A percentile compares a stretch with the other conserved stretches of the same genome.
Evolutionary conservation across 2,888 invertebrate species (phyloP).

Genomic region (Criorhina ranunculi): DNA sequence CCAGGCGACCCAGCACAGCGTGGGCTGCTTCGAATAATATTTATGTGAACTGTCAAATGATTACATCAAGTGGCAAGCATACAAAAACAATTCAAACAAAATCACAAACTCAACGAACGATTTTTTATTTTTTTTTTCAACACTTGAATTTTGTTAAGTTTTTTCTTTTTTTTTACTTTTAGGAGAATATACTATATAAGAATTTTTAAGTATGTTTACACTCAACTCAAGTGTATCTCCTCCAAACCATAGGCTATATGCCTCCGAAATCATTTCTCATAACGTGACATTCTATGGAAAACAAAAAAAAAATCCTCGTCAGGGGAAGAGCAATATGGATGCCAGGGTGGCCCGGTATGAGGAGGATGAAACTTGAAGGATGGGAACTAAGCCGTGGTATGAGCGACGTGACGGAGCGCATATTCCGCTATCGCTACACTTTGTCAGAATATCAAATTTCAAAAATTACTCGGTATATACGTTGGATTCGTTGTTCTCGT

Average conservation of each 20-base stretch:
- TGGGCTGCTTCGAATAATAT: slow-evolving; percentile 61
- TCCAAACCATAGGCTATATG: slow-evolving; percentile 27
- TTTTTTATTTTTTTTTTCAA: slow-evolving; percentile 32
- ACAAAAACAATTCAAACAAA: slow-evolving; percentile 11
- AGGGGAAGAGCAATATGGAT: slow-evolving; percentile 10
- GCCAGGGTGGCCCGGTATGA: not conserved
- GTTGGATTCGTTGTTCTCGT: slow-evolving; percentile 26
- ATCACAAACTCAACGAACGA: slow-evolving; percentile 49
- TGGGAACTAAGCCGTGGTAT: slow-evolving; percentile 60
- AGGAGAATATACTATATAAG: slow-evolving; percentile 23
- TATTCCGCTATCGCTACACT: slow-evolving; percentile 74
- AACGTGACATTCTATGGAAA: slow-evolving; percentile 61
- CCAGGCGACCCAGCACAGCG: not conserved
- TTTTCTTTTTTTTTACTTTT: slow-evolving; percentile 15
- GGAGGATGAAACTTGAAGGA: slow-evolving; percentile 47
- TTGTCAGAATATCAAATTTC: slow-evolving; percentile 75
- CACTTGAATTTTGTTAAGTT: slow-evolving; percentile 16
- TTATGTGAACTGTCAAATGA: slow-evolving; percentile 73
- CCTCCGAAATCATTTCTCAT: slow-evolving; percentile 55
- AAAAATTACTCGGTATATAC: slow-evolving; percentile 67
- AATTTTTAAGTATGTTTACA: slow-evolving; percentile 62
- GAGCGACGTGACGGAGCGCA: slow-evolving; percentile 71
- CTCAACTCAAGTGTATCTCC: slow-evolving; percentile 70
- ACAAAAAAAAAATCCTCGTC: slow-evolving; percentile 37
- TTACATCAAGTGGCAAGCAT: slow-evolving; percentile 61